These are phyloP conservation scores for Drosophila neutralis DNA, from an alignment of 2,888 invertebrate genomes.

Conservation along the genomic window DNA sequence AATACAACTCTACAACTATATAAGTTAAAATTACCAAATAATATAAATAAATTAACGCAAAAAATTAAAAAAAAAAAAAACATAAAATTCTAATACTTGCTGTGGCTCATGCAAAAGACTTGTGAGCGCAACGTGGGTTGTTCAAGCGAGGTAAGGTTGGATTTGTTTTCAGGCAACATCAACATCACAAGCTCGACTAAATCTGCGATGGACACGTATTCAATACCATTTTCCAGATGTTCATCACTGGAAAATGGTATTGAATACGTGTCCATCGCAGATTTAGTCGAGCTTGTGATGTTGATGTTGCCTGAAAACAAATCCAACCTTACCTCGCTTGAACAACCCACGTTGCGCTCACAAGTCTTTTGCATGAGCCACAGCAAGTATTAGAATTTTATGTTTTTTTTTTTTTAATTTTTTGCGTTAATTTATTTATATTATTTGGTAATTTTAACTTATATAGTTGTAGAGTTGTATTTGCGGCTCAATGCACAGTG, in stretches of 20 bases:
- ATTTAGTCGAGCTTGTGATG: slow-evolving; percentile 78
- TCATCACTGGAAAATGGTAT: slow-evolving; percentile 86
- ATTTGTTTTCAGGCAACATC: slow-evolving; percentile 78
- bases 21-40: slow-evolving; percentile 37
- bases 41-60: slow-evolving; percentile 25
- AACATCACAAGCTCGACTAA: slow-evolving; percentile 79
- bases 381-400: slow-evolving; percentile 84
- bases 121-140: slow-evolving; percentile 72
- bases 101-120: slow-evolving; percentile 83
- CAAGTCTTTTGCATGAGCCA: slow-evolving; percentile 83
- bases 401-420: slow-evolving; percentile 56
- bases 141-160: slow-evolving; percentile 75
- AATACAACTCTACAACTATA: slow-evolving; percentile 19
- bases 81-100: slow-evolving; percentile 84
- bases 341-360: slow-evolving; percentile 69
- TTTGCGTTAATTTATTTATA: slow-evolving; percentile 24
- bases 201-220: slow-evolving; percentile 64
- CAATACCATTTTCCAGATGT: slow-evolving; percentile 85
- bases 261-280: slow-evolving; percentile 64
- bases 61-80: slow-evolving; percentile 54
- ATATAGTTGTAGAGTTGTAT: slow-evolving; percentile 15
- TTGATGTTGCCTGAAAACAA: slow-evolving; percentile 80
- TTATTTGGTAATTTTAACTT: slow-evolving; percentile 38
- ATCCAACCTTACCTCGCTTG: slow-evolving; percentile 75
- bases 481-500: slow-evolving; percentile 31